Evolutionary conservation across 2,797 vertebrate species (phyloP).

Genomic region (Molossus alvarezi): DNA sequence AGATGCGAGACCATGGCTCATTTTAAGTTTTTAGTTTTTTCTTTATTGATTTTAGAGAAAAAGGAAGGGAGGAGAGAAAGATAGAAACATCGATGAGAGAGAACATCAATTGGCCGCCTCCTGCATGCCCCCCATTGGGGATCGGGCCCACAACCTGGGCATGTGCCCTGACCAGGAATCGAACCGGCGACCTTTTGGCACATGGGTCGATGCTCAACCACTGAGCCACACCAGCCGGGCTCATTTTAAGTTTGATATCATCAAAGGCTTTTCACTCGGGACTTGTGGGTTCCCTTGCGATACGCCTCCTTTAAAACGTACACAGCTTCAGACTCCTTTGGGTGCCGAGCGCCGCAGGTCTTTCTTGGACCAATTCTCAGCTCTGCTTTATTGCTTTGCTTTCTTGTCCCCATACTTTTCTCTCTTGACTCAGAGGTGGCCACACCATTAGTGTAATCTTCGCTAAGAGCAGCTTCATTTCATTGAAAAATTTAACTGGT

Average conservation of each 20-base stretch:
- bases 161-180: no score
- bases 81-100: no score
- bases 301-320: neutral
- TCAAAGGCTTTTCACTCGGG: neutral
- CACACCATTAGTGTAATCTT: neutral
- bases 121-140: no score
- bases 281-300: neutral
- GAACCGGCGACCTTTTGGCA: no score
- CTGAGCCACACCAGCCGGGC: no score
- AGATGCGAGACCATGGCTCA: neutral
- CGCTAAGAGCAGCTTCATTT: neutral
- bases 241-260: neutral
- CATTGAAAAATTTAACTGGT: neutral
- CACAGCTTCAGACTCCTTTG: neutral
- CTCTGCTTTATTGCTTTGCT: neutral
- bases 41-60: no score
- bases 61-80: no score
- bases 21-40: neutral
- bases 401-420: neutral
- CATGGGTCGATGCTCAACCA: no score
- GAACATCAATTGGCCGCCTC: no score
- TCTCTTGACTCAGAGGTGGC: neutral
- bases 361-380: neutral
- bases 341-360: no score
- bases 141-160: no score